Evolutionary conservation across 92 coral and sea anemone genomes (phyloP), one percentile per base, ranked within the genome.

Genomic region (Actinostola sp.): DNA sequence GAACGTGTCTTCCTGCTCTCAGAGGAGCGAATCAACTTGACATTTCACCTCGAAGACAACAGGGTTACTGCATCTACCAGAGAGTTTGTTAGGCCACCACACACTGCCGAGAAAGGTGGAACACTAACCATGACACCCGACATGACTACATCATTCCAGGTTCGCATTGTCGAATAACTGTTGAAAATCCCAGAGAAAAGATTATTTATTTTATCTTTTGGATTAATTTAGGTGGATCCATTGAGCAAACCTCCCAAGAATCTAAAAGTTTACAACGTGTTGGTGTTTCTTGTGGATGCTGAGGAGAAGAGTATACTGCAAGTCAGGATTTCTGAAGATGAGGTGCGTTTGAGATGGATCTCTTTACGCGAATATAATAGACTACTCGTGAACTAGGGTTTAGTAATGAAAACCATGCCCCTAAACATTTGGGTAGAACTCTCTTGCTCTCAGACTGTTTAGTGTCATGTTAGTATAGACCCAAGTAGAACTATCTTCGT

Each of bases 101-200:
- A 80, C 80, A 83, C 95, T 3, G 82, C 85, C 35, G 99, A 95
- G 80, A 95, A 91, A 55, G 90, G 97, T 25, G 99, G 96, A 27
- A 79, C 84, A 14, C 76, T 95, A 2, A 95, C 88, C 16, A 91
- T 95, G 97, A 95, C 99, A 0, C 97, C 99, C 3, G 99, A 95
- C 71, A 95, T 95, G 99, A 95, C 99, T 0, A 95, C 95, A 24
- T 92, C 99, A 27, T 95, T 95, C 66, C 99, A 95, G 95, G 98
- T 94, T 45, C 12, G 96, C 70, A 31, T 6, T 35, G 42, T 1
- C 8, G 42, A n/a, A n/a, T n/a, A n/a, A n/a, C n/a, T n/a, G n/a
- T n/a, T n/a, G n/a, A n/a, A n/a, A n/a, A n/a, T n/a, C n/a, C n/a
- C n/a, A n/a, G n/a, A 59, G 21, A 59, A 30, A 3, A 30, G 17